A percentile compares a stretch with the other conserved stretches of the same genome.
These are phyloP conservation scores for Cricetomys ansorgei DNA, from an alignment of 2,113 vertebrate species.

Conservation along the genomic window DNA sequence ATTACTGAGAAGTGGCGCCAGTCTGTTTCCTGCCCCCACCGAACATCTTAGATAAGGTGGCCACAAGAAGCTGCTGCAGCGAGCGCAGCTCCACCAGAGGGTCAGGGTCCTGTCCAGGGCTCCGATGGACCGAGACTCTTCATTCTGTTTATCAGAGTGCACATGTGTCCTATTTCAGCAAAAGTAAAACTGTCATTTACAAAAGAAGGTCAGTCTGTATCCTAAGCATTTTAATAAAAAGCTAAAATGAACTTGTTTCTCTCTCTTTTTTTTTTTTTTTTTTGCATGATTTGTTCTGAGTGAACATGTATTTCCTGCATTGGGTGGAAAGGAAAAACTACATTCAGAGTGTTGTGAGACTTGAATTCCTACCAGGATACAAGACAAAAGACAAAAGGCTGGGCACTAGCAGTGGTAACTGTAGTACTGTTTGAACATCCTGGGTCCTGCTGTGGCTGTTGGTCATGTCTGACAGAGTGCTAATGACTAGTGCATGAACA, in stretches of 20 bases:
- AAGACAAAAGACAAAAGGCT: background rate
- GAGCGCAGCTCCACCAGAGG: background rate
- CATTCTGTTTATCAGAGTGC: slow-evolving; percentile 80
- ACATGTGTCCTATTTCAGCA: slow-evolving; percentile 74
- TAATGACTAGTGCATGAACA: background rate
- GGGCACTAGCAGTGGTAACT: background rate
- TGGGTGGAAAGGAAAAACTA: background rate
- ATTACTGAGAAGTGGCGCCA: background rate
- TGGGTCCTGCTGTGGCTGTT: background rate
- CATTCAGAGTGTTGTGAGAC: background rate
- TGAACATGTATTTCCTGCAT: background rate
- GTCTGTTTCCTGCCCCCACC: slow-evolving; percentile 41
- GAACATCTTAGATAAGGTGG: slow-evolving; percentile 21
- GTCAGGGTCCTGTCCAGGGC: slow-evolving; percentile 33
- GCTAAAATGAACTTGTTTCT: slow-evolving; percentile 60
- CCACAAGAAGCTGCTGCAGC: slow-evolving; percentile 54
- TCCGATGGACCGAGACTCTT: slow-evolving; percentile 59
- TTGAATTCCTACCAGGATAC: background rate
- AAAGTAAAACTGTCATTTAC: slow-evolving; percentile 80
- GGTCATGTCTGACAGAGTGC: background rate
- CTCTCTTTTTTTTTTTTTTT: background rate
- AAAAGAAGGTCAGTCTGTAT: slow-evolving; percentile 83
- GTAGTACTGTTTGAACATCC: background rate
- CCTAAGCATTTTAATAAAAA: slow-evolving; percentile 86
- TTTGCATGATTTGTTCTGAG: background rate